phyloP scores from a whole-genome alignment of 2,888 invertebrate species.

The Xestia c-nigrum region DNA sequence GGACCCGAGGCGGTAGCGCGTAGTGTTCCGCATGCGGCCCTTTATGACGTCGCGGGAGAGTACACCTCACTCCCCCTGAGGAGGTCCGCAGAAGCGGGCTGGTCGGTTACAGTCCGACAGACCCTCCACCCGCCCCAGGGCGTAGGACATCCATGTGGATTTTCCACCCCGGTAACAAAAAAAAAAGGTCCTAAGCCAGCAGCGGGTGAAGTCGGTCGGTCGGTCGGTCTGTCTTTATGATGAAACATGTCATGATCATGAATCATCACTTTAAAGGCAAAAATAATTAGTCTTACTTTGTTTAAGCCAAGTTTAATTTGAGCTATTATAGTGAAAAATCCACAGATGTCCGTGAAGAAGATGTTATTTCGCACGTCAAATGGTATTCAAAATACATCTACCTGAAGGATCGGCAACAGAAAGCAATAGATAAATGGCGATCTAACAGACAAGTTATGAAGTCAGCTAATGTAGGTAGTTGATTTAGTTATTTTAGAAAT shows the following conservation, averaged over 20 bases:
- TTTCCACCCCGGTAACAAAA: no score
- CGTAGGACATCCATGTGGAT: no score
- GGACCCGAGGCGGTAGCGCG: no score
- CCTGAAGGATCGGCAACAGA: constrained; percentile 79
- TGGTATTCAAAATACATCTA: constrained; percentile 82
- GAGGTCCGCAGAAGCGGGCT: no score
- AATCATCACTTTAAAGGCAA: not conserved
- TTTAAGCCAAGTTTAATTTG: not conserved
- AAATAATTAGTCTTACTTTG: not conserved
- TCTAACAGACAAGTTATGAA: constrained; percentile 75
- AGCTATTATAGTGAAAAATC: not conserved
- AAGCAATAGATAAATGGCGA: constrained; percentile 83
- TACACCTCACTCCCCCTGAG: no score
- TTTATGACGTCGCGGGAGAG: no score
- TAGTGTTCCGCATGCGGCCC: no score
- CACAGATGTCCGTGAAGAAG: constrained; percentile 72
- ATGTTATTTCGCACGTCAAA: constrained; percentile 76
- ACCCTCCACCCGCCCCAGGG: no score
- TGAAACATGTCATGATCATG: not conserved
- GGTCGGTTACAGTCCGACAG: no score
- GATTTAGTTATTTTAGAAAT: not conserved
- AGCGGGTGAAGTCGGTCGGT: not conserved
- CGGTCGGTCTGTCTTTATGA: no score
- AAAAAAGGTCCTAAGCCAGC: no score
- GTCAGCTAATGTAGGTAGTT: constrained; percentile 49